Evolutionary conservation across 1,140 invertebrate species (phyloP).

Genomic region (Phenacoccus solenopsis): DNA sequence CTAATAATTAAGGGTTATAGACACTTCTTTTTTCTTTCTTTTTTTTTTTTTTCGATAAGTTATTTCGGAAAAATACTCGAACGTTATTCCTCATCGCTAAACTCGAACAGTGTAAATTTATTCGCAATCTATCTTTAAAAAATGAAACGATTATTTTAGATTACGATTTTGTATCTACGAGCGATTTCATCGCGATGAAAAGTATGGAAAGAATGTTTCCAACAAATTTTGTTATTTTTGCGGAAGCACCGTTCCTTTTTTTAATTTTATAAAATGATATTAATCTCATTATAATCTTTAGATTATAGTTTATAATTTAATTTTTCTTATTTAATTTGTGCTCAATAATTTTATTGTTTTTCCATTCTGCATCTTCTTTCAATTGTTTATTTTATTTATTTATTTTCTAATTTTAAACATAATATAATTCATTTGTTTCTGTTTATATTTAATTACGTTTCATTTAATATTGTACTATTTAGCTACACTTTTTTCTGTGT

Average conservation of each 20-base stretch:
- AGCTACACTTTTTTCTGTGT: constrained; percentile 16
- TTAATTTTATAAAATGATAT: neutral
- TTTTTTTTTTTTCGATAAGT: too few relatives aligned
- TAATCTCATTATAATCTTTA: neutral
- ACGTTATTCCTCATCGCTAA: too few relatives aligned
- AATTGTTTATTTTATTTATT: neutral
- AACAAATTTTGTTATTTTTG: neutral
- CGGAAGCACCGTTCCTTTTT: neutral
- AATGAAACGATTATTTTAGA: too few relatives aligned
- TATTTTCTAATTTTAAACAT: neutral
- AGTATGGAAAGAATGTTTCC: too few relatives aligned
- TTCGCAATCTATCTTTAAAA: too few relatives aligned
- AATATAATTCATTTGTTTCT: neutral
- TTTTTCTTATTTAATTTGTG: neutral
- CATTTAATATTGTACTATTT: constrained; percentile 11
- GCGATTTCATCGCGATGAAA: too few relatives aligned
- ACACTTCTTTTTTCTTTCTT: too few relatives aligned
- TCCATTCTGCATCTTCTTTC: neutral
- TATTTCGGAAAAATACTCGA: too few relatives aligned
- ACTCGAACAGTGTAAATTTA: too few relatives aligned
- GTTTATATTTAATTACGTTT: neutral
- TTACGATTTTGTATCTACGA: too few relatives aligned
- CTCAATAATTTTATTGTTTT: neutral
- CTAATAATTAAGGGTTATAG: too few relatives aligned
- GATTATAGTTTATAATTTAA: neutral